Evolutionary conservation across 35 echinoderm and acorn worm genomes (phyloP).

Genomic region (Ophioderma brevispina): DNA sequence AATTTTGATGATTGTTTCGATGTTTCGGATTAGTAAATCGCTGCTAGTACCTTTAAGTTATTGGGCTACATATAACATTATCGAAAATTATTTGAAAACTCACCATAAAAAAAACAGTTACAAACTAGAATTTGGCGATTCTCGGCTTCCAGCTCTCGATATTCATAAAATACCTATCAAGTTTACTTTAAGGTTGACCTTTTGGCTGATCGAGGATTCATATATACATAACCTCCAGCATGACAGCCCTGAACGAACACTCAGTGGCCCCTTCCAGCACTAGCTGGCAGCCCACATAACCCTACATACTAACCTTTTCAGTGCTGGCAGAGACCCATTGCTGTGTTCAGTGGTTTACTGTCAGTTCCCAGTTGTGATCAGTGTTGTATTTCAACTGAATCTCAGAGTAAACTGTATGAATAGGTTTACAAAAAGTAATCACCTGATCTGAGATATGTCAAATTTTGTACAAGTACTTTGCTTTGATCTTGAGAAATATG

Average conservation of each 20-base stretch:
- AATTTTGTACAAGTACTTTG: too few species aligned
- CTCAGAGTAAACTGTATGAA: too few species aligned
- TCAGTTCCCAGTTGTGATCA: constrained; percentile 11
- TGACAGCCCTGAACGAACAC: neutral
- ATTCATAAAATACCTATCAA: neutral
- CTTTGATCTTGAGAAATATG: too few species aligned
- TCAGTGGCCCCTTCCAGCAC: neutral
- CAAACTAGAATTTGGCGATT: too few species aligned
- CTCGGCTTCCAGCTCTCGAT: neutral
- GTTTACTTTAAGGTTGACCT: neutral
- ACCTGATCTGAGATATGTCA: too few species aligned
- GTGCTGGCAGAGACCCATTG: constrained; percentile 36
- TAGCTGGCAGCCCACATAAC: neutral
- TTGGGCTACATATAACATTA: too few species aligned
- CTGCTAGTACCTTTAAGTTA: too few species aligned
- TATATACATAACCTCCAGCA: neutral
- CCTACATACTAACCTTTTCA: constrained; percentile 48
- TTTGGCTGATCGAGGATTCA: neutral
- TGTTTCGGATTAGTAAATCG: too few species aligned
- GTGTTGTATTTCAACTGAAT: constrained; percentile 35
- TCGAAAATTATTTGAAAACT: too few species aligned
- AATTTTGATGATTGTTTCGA: too few species aligned
- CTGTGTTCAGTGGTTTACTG: constrained; percentile 33
- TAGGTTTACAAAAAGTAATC: too few species aligned
- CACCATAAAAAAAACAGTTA: too few species aligned